Percentiles rank a stretch among this genome's conserved stretches.
phyloP scores from a whole-genome alignment of 2,888 invertebrate genomes.

The Proisotoma minuta region DNA sequence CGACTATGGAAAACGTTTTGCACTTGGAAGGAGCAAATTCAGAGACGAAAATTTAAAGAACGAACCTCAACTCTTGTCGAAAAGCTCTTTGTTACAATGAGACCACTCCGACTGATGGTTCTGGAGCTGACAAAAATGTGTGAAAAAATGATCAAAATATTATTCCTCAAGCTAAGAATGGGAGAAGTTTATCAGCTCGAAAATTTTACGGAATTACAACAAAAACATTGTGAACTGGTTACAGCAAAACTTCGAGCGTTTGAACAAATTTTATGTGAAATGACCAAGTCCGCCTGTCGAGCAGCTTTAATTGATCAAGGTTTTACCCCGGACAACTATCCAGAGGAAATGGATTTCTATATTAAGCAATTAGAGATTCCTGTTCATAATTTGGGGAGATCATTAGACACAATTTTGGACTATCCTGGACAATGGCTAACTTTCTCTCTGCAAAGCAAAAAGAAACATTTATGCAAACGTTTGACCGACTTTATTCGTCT shows the following conservation, averaged over 20 bases:
- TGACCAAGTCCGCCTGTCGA: conserved; percentile 67
- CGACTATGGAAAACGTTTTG: conserved; percentile 65
- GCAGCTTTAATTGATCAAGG: conserved; percentile 69
- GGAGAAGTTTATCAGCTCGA: conserved; percentile 33
- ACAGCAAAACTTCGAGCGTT: conserved; percentile 49
- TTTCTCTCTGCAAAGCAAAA: conserved; percentile 80
- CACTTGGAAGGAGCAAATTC: conserved; percentile 71
- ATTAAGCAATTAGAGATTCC: conserved; percentile 35
- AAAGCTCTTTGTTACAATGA: conserved; percentile 69
- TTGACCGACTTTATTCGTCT: conserved; percentile 57
- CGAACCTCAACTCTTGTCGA: conserved; percentile 61
- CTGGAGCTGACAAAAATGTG: conserved; percentile 67
- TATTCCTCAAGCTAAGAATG: conserved; percentile 35
- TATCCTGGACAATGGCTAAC: conserved; percentile 63
- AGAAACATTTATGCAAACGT: conserved; percentile 72
- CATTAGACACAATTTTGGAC: conserved; percentile 49
- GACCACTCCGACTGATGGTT: conserved; percentile 66
- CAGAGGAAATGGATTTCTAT: conserved; percentile 42
- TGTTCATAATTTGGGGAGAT: conserved; percentile 12
- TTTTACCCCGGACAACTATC: conserved; percentile 68
- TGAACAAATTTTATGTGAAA: conserved; percentile 54
- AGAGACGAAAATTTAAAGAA: conserved; percentile 62
- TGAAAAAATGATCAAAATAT: conserved; percentile 51
- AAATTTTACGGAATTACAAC: conserved; percentile 32
- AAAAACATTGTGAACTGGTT: conserved; percentile 46